A percentile compares a stretch with the other conserved stretches of the same genome.
These are phyloP conservation scores for Lacerta agilis DNA, from an alignment of 2,797 vertebrate genomes.

Conservation along the genomic window DNA sequence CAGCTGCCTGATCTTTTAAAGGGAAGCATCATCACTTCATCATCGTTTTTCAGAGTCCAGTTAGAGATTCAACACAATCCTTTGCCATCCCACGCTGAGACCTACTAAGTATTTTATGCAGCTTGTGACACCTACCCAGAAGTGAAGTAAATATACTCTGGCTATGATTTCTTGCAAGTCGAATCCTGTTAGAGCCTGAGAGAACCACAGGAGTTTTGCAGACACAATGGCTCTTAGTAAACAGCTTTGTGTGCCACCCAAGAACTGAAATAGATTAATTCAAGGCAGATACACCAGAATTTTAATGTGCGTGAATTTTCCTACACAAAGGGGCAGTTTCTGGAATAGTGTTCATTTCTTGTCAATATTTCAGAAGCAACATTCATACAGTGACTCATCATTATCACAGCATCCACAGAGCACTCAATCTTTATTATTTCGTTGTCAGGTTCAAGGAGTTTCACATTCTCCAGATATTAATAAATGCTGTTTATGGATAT, in stretches of 20 bases:
- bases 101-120: not conserved
- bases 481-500: not conserved
- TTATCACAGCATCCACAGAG: not conserved
- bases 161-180: not conserved
- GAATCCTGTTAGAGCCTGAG: not conserved
- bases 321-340: not conserved
- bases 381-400: not conserved
- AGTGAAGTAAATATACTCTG: not conserved
- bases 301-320: not conserved
- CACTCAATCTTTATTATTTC: slow-evolving; percentile 1
- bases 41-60: slow-evolving; percentile 11
- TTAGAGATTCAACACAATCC: not conserved
- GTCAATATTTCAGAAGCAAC: slow-evolving; percentile 10
- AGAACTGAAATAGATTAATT: not conserved
- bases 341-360: not conserved
- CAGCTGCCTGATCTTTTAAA: slow-evolving; percentile 13
- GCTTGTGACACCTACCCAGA: not conserved
- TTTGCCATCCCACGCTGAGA: not conserved
- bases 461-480: not conserved
- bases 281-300: not conserved
- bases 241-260: not conserved
- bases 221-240: not conserved
- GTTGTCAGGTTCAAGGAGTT: not conserved
- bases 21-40: not conserved
- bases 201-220: not conserved